These are phyloP conservation scores for Arvicanthis niloticus DNA, from an alignment of 2,113 vertebrate species.

Conservation along the genomic window DNA sequence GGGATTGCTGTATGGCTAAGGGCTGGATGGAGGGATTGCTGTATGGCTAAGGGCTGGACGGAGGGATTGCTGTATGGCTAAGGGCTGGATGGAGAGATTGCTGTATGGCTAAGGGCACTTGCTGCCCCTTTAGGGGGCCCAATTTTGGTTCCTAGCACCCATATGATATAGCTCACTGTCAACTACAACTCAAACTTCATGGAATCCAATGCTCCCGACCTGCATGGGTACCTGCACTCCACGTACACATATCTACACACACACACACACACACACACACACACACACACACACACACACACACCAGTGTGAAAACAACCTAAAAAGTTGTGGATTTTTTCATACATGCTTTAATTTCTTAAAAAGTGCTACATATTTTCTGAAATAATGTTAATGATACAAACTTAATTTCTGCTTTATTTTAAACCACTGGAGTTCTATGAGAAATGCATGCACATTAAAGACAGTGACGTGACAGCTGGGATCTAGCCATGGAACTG, in stretches of 20 bases:
- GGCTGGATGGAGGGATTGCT: too few relatives aligned
- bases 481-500: background rate
- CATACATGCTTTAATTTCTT: constrained; percentile 59
- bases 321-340: constrained; percentile 76
- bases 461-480: background rate
- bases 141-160: too few relatives aligned
- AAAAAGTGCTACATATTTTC: constrained; percentile 45
- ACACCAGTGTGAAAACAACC: background rate
- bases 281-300: background rate
- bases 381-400: constrained; percentile 46
- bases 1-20: too few relatives aligned
- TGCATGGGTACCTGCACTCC: background rate
- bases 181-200: background rate
- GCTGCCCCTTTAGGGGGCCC: too few relatives aligned
- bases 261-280: background rate
- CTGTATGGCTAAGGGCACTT: too few relatives aligned
- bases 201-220: background rate
- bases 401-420: constrained; percentile 18
- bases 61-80: too few relatives aligned
- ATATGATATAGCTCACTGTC: background rate
- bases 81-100: too few relatives aligned
- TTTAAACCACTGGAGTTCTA: background rate
- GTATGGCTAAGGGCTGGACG: too few relatives aligned
- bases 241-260: background rate
- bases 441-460: background rate